These are phyloP conservation scores for Camponotus fellah DNA, from an alignment of 2,888 invertebrate species.

Conservation along the genomic window DNA sequence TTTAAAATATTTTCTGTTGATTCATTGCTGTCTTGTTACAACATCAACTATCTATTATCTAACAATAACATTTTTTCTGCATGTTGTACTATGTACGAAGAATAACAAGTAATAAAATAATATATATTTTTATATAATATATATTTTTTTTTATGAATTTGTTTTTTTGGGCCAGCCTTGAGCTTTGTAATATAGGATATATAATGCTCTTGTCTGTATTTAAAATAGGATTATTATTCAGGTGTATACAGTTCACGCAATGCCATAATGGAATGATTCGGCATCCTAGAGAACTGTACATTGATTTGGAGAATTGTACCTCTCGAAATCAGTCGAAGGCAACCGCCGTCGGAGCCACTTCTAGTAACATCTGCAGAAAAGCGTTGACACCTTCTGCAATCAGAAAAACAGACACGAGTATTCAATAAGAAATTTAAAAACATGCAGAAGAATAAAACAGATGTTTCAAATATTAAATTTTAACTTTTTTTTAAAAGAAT, in stretches of 20 bases:
- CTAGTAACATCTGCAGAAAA: slow-evolving; percentile 95
- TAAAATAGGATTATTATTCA: slow-evolving; percentile 73
- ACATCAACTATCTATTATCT: slow-evolving; percentile 74
- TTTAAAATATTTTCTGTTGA: slow-evolving; percentile 75
- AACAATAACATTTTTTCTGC: slow-evolving; percentile 74
- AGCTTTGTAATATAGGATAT: slow-evolving; percentile 71
- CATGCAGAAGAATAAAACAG: not conserved
- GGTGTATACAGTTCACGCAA: slow-evolving; percentile 72
- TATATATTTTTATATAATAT: slow-evolving; percentile 79
- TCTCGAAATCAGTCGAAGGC: slow-evolving; percentile 86
- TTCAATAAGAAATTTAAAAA: slow-evolving; percentile 7
- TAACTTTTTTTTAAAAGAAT: not conserved
- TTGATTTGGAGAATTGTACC: slow-evolving; percentile 65
- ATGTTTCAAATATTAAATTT: not conserved
- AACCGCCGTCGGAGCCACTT: slow-evolving; percentile 96
- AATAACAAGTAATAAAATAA: slow-evolving; percentile 84
- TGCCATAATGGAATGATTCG: slow-evolving; percentile 84
- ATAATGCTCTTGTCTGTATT: slow-evolving; percentile 66
- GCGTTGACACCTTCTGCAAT: slow-evolving; percentile 94
- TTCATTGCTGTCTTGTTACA: slow-evolving; percentile 72
- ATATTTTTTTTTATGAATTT: slow-evolving; percentile 76
- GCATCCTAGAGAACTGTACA: slow-evolving; percentile 72
- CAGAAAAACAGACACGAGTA: not conserved
- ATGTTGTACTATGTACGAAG: slow-evolving; percentile 78
- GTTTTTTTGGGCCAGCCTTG: slow-evolving; percentile 70